These are phyloP conservation scores for Pongo abelii DNA, from an alignment of 2,113 vertebrate genomes.

Conservation along the genomic window DNA sequence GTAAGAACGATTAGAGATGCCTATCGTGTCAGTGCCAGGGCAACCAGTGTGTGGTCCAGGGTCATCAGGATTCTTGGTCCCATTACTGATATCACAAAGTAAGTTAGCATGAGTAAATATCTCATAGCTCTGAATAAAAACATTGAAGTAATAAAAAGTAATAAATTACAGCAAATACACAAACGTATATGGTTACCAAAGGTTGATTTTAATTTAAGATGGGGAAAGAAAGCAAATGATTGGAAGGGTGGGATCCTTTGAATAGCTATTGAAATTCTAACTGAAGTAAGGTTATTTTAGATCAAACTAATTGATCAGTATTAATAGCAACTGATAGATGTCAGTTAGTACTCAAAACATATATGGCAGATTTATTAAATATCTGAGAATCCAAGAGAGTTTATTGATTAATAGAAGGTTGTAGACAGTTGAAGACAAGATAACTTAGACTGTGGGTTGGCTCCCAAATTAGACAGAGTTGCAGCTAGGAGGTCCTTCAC, in stretches of 20 bases:
- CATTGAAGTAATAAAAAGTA: not conserved
- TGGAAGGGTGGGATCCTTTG: not conserved
- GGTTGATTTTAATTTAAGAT: not conserved
- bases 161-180: not conserved
- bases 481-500: not conserved
- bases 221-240: not conserved
- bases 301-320: not conserved
- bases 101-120: not conserved
- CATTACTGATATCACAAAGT: not conserved
- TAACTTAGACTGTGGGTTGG: not conserved
- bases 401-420: not conserved
- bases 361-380: not conserved
- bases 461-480: not conserved
- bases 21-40: rapidly evolving
- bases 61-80: not conserved
- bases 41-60: not conserved
- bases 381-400: not conserved
- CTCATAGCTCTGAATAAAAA: not conserved
- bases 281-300: not conserved
- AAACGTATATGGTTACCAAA: not conserved
- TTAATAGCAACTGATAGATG: not conserved
- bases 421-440: not conserved
- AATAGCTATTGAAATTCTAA: not conserved
- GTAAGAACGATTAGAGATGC: not conserved
- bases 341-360: not conserved